Evolutionary conservation across 2,888 invertebrate species (phyloP).

Genomic region (Pristionchus fissidentatus): DNA sequence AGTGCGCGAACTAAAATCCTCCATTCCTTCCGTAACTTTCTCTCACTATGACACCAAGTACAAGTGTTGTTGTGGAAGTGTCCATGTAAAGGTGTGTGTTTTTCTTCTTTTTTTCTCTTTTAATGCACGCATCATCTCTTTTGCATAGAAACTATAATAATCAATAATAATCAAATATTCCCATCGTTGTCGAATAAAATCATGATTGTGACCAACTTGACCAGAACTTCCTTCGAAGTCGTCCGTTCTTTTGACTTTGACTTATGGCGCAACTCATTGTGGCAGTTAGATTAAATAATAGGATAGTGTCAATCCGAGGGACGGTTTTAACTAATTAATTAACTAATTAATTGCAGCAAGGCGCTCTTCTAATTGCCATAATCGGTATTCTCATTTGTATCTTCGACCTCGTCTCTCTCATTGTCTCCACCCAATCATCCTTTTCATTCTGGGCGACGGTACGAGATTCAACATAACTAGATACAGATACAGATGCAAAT

Average conservation of each 20-base stretch:
- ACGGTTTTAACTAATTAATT: neutral
- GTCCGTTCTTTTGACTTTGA: neutral
- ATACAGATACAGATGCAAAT: too few relatives aligned
- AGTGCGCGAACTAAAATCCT: slow-evolving; percentile 36
- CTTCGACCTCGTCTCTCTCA: slow-evolving; percentile 50
- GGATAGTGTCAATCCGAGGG: too few relatives aligned
- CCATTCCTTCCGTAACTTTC: slow-evolving; percentile 40
- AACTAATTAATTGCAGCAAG: slow-evolving; percentile 51
- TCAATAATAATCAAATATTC: too few relatives aligned
- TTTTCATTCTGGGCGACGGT: slow-evolving; percentile 49
- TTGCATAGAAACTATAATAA: neutral
- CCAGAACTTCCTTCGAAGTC: neutral
- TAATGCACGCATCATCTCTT: neutral
- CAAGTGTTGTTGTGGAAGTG: slow-evolving; percentile 58
- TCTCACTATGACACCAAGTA: slow-evolving; percentile 56
- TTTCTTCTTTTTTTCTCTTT: neutral
- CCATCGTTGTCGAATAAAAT: neutral
- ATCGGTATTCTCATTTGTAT: slow-evolving; percentile 46
- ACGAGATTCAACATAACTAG: too few relatives aligned
- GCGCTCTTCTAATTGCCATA: slow-evolving; percentile 54
- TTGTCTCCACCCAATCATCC: slow-evolving; percentile 49
- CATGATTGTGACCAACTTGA: neutral
- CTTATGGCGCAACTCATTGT: neutral
- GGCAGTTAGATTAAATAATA: neutral
- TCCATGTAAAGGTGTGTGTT: slow-evolving; percentile 56